phyloP scores from a whole-genome alignment of 2,888 invertebrate genomes.

The Sphaerophoria taeniata region DNA sequence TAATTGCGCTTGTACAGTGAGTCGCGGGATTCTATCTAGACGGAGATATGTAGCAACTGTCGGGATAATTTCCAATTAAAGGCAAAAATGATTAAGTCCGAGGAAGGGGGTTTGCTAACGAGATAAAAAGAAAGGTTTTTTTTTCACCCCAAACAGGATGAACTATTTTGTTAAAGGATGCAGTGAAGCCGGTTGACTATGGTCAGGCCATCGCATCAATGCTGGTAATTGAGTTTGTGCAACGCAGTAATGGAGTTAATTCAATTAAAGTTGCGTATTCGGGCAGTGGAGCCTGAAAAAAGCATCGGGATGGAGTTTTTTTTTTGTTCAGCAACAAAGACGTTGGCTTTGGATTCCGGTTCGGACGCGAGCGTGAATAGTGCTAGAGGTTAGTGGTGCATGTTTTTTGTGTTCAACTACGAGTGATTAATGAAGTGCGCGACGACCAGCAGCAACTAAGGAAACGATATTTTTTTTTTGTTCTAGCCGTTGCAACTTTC shows the following conservation, averaged over 20 bases:
- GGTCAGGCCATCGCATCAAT: neutral
- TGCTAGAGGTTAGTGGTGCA: constrained; percentile 47
- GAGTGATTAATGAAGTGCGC: constrained; percentile 70
- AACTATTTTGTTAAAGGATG: constrained; percentile 3
- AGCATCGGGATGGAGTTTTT: constrained; percentile 1
- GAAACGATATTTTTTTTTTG: constrained; percentile 19
- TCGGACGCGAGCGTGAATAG: neutral
- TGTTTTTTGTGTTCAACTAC: constrained; percentile 57
- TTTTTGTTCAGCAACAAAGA: constrained; percentile 36
- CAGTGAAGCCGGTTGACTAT: neutral
- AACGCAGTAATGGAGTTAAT: constrained; percentile 71
- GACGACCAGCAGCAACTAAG: constrained; percentile 13
- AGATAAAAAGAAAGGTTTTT: constrained; percentile 45
- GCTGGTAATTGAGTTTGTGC: constrained; percentile 58
- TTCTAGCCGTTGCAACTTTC: constrained; percentile 1
- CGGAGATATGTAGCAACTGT: constrained; percentile 38
- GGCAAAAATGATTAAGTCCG: constrained; percentile 53
- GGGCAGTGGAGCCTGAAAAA: constrained; percentile 44
- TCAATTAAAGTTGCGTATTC: constrained; percentile 73
- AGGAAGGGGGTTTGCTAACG: constrained; percentile 50
- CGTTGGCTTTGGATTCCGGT: constrained; percentile 18
- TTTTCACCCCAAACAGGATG: neutral
- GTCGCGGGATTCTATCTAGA: constrained; percentile 8
- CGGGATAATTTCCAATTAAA: constrained; percentile 67
- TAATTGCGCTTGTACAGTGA: constrained; percentile 39